A percentile compares a stretch with the other conserved stretches of the same genome.
Evolutionary conservation across 2,888 invertebrate species (phyloP).

Genomic region (Drosophila atroscutellata): DNA sequence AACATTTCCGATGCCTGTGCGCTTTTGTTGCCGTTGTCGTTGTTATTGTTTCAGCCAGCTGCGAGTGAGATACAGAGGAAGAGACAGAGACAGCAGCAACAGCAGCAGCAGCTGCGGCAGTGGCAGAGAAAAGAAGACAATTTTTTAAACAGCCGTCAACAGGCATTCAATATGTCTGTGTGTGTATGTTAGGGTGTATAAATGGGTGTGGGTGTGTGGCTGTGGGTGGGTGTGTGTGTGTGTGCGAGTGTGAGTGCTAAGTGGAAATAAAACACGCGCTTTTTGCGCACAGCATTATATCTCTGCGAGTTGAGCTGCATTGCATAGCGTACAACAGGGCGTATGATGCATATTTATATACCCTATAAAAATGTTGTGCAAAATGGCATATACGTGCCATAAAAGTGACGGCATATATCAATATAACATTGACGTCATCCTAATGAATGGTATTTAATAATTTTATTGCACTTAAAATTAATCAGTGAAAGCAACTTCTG

Average conservation of each 20-base stretch:
- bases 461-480: background rate
- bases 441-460: background rate
- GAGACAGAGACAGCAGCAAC: slow-evolving; percentile 8
- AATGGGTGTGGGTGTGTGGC: slow-evolving; percentile 21
- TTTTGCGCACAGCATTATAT: slow-evolving; percentile 74
- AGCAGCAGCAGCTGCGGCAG: slow-evolving; percentile 4
- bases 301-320: slow-evolving; percentile 51
- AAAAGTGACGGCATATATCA: background rate
- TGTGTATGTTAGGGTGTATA: slow-evolving; percentile 17
- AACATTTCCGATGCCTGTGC: slow-evolving; percentile 83
- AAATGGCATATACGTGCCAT: background rate
- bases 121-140: slow-evolving; percentile 43
- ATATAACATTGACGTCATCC: background rate
- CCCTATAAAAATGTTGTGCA: background rate
- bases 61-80: slow-evolving; percentile 31
- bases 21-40: slow-evolving; percentile 69
- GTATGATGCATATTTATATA: slow-evolving; percentile 55
- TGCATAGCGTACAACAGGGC: slow-evolving; percentile 45
- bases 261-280: slow-evolving; percentile 81
- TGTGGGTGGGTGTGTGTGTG: slow-evolving; percentile 37
- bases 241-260: slow-evolving; percentile 64
- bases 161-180: slow-evolving; percentile 70
- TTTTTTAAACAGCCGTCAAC: slow-evolving; percentile 73
- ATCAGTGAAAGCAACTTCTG: background rate
- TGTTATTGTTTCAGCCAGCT: slow-evolving; percentile 74